Evolutionary conservation across 2,888 invertebrate genomes (phyloP), one percentile per base, ranked within the genome.

Genomic region (Diarsia brunnea): DNA sequence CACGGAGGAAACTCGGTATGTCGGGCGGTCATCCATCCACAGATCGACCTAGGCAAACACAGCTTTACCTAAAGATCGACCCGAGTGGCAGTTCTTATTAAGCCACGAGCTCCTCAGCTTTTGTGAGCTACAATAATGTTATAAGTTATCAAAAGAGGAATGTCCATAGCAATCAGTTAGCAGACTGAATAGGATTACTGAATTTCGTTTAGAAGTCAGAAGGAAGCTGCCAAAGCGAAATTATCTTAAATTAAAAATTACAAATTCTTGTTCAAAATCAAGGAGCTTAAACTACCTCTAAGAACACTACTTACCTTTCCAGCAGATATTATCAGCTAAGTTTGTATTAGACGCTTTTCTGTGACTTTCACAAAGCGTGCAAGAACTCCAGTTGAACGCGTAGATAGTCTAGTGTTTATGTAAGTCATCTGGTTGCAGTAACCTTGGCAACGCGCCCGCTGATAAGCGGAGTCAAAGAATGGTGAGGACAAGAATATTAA

Each of bases 391-490:
- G 63, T 24, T 68, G 55, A 79, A 68, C 61, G 69, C 49, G 69
- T 55, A 76, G 45, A 47, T 67, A 84, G 58, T 14, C 53, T 3
- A 73, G 75, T 63, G 70, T 71, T 78, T 70, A 68, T 63, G 73
- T 68, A 73, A 69, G 55, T 73, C 73, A 81, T 81, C 82, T 84
- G 55, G 73, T 60, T 84, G 81, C 68, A 84, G 83, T 78, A 69
- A 83, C 68, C 78, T 70, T 83, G 83, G 85, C 83, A 69, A 53
- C 27, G 51, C 55, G 78, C 82, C 68, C 60, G 61, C 63, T 63
- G 83, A 83, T 83, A 83, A 76, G 58, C 55, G 16, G 53, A 73
- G 61, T 61, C 64, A 61, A 82, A 82, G 73, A 83, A 84, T 61
- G 58, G 77, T n/a, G 69, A 38, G 5, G 60, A 84, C 71, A 69